phyloP scores from a whole-genome alignment of 2,797 vertebrate genomes.

The Sebastes elongatus region DNA sequence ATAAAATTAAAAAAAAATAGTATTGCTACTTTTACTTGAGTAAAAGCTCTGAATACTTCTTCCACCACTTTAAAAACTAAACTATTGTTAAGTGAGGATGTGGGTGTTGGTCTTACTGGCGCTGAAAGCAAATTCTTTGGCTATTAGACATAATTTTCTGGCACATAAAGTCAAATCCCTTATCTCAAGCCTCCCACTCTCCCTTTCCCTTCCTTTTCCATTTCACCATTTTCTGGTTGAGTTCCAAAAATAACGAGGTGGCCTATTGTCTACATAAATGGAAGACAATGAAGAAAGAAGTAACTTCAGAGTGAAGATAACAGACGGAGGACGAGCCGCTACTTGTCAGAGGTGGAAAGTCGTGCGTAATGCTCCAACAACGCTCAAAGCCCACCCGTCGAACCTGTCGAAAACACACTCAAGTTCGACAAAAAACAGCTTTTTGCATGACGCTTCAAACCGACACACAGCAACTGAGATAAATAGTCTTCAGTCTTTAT shows the following conservation, averaged over 20 bases:
- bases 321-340: background rate
- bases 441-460: background rate
- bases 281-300: background rate
- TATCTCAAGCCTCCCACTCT: conserved; percentile 16
- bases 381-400: background rate
- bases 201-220: background rate
- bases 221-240: background rate
- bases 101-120: conserved; percentile 64
- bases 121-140: conserved; percentile 54
- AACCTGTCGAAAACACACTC: background rate
- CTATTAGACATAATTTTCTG: conserved; percentile 27
- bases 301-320: too few relatives aligned
- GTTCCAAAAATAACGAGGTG: background rate
- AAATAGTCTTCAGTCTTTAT: fast-evolving
- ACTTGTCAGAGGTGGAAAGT: background rate
- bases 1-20: too few relatives aligned
- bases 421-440: background rate
- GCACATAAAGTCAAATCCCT: background rate
- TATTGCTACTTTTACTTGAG: background rate
- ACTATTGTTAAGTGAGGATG: conserved; percentile 23
- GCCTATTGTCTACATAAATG: fast-evolving
- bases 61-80: background rate
- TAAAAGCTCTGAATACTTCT: background rate
- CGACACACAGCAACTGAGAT: too few relatives aligned
- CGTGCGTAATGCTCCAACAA: background rate